A percentile compares a stretch with the other conserved stretches of the same genome.
Conservation (phyloP, 2,888 invertebrate genomes). For the Synanthedon myopaeformis region DNA sequence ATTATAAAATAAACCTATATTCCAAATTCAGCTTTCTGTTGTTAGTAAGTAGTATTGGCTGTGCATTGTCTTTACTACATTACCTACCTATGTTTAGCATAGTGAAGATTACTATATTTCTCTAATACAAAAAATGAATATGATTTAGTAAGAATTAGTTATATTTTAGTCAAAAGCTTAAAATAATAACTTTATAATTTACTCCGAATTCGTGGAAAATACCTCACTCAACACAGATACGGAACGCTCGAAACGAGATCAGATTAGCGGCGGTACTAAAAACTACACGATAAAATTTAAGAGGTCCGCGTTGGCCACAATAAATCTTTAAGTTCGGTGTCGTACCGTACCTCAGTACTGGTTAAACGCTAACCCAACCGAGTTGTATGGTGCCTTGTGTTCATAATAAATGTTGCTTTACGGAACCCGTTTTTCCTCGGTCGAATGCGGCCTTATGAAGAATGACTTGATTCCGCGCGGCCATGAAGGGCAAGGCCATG, state of each 20-base stretch:
- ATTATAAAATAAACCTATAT: too few species aligned
- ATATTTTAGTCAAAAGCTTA: neutral
- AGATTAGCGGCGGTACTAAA: slow-evolving; percentile 9
- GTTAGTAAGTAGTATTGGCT: too few species aligned
- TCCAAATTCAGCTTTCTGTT: too few species aligned
- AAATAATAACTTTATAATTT: neutral
- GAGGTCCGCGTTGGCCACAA: neutral
- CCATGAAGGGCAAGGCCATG: slow-evolving; percentile 58
- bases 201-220: slow-evolving; percentile 22
- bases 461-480: slow-evolving; percentile 27
- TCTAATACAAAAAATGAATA: neutral
- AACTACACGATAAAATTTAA: slow-evolving; percentile 2
- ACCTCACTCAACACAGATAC: slow-evolving; percentile 1
- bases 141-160: neutral
- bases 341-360: neutral
- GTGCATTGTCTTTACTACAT: too few species aligned
- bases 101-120: too few species aligned
- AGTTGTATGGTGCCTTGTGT: slow-evolving; percentile 9
- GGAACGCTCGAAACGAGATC: slow-evolving; percentile 19
- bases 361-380: slow-evolving; percentile 4
- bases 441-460: slow-evolving; percentile 17
- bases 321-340: slow-evolving; percentile 3
- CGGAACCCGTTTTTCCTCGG: slow-evolving; percentile 8
- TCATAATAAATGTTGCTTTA: slow-evolving; percentile 12
- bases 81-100: too few species aligned